Conservation (phyloP, 2,888 invertebrate species). For the Drosophila kanekoi region DNA sequence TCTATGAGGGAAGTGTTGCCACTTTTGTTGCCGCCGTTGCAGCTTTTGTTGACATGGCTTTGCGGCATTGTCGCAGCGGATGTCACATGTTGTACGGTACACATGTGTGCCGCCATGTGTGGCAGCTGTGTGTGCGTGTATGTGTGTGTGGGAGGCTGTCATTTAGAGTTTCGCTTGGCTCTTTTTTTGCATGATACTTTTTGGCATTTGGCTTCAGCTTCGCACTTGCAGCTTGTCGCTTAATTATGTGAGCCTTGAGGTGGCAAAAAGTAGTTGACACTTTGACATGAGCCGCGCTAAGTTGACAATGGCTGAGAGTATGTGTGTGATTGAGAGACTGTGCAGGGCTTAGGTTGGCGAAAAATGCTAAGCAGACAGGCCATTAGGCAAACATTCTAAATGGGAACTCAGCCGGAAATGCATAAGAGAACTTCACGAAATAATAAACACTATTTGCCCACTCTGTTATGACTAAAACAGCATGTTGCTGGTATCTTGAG, state of each 20-base stretch:
- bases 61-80: slow-evolving; percentile 74
- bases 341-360: neutral
- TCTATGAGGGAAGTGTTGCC: slow-evolving; percentile 6
- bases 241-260: slow-evolving; percentile 62
- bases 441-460: too few relatives aligned
- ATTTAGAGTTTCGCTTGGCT: slow-evolving; percentile 59
- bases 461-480: too few relatives aligned
- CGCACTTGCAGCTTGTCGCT: slow-evolving; percentile 64
- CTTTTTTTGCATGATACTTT: slow-evolving; percentile 60
- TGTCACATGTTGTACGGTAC: slow-evolving; percentile 69
- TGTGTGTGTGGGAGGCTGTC: slow-evolving; percentile 62
- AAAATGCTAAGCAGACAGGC: slow-evolving; percentile 11
- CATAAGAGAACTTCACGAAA: too few relatives aligned
- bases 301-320: slow-evolving; percentile 37
- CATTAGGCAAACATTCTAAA: slow-evolving; percentile 6
- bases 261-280: slow-evolving; percentile 60
- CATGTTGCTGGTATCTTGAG: too few relatives aligned
- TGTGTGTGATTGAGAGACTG: neutral
- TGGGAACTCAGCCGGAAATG: too few relatives aligned
- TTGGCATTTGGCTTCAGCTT: slow-evolving; percentile 56
- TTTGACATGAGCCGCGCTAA: slow-evolving; percentile 54
- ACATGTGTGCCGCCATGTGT: slow-evolving; percentile 40
- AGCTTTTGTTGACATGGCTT: slow-evolving; percentile 72
- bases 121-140: slow-evolving; percentile 25
- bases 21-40: slow-evolving; percentile 44